These are phyloP conservation scores for Stictonetta naevosa DNA, from an alignment of 2,113 vertebrate genomes.

Conservation along the genomic window DNA sequence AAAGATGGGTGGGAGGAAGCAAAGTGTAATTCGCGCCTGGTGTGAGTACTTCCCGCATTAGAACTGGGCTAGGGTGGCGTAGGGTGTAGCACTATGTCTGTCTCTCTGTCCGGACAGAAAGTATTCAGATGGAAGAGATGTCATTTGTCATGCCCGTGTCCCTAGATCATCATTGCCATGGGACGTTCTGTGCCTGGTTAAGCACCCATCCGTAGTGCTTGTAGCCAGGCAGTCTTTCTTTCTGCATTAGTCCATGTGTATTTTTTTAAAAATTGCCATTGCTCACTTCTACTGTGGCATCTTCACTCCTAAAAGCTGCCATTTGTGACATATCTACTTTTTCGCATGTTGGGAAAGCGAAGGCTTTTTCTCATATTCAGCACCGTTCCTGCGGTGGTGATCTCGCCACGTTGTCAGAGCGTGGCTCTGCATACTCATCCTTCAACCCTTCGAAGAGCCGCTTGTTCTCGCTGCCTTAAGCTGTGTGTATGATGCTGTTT, in stretches of 20 bases:
- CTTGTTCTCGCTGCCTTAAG: constrained; percentile 14
- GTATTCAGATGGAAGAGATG: background rate
- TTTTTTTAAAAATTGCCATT: background rate
- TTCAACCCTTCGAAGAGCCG: background rate
- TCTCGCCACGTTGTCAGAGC: background rate
- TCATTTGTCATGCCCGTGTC: background rate
- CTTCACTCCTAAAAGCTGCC: background rate
- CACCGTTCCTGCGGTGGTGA: background rate
- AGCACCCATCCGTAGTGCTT: background rate
- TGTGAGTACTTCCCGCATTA: background rate
- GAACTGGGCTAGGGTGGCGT: background rate
- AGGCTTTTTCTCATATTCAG: background rate
- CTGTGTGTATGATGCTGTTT: background rate
- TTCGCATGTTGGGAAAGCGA: background rate
- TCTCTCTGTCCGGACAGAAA: background rate
- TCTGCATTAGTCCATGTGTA: background rate
- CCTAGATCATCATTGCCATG: background rate
- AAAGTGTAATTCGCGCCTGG: background rate
- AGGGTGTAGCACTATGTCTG: background rate
- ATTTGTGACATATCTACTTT: background rate
- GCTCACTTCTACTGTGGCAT: background rate
- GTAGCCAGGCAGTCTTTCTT: no score
- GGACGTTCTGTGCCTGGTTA: background rate
- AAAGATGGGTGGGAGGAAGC: background rate
- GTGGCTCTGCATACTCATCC: background rate